phyloP scores from a whole-genome alignment of 2,113 vertebrate species.

The Ranitomeya variabilis region DNA sequence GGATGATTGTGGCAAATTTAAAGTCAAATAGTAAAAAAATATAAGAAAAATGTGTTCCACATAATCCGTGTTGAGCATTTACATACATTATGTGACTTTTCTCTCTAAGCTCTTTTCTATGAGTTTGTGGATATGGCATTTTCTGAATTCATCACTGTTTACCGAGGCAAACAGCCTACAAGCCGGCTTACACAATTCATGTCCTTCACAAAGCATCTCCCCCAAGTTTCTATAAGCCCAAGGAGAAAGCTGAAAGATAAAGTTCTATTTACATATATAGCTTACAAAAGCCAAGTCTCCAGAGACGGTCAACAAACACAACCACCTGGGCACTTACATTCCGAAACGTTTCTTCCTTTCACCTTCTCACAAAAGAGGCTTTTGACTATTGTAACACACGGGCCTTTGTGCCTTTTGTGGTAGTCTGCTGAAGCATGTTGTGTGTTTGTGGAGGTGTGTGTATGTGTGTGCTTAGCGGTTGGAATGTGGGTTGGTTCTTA shows the following conservation, averaged over 20 bases:
- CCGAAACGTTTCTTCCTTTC: slow-evolving; percentile 51
- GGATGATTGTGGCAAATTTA: not conserved
- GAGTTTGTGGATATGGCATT: not conserved
- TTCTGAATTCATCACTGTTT: slow-evolving; percentile 18
- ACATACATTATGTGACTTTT: not conserved
- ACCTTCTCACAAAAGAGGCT: slow-evolving; percentile 57
- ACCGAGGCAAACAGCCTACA: slow-evolving; percentile 10
- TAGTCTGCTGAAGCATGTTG: slow-evolving; percentile 56
- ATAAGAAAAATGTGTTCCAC: not conserved
- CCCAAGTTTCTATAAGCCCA: slow-evolving; percentile 28
- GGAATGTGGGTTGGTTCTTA: slow-evolving; percentile 51
- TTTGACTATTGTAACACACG: slow-evolving; percentile 58
- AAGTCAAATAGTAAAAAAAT: not conserved
- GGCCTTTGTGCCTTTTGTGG: slow-evolving; percentile 56
- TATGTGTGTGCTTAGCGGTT: slow-evolving; percentile 48
- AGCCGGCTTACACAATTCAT: slow-evolving; percentile 1
- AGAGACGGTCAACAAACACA: slow-evolving; percentile 54
- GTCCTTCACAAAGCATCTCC: slow-evolving; percentile 39
- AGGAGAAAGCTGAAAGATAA: slow-evolving; percentile 38
- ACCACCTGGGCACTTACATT: slow-evolving; percentile 56
- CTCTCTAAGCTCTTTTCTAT: not conserved
- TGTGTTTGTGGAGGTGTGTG: slow-evolving; percentile 58
- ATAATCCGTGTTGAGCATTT: not conserved
- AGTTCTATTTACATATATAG: slow-evolving; percentile 54
- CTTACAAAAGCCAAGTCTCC: slow-evolving; percentile 56